Evolutionary conservation across 2,888 invertebrate species (phyloP).

Genomic region (Campopleginae sp.): DNA sequence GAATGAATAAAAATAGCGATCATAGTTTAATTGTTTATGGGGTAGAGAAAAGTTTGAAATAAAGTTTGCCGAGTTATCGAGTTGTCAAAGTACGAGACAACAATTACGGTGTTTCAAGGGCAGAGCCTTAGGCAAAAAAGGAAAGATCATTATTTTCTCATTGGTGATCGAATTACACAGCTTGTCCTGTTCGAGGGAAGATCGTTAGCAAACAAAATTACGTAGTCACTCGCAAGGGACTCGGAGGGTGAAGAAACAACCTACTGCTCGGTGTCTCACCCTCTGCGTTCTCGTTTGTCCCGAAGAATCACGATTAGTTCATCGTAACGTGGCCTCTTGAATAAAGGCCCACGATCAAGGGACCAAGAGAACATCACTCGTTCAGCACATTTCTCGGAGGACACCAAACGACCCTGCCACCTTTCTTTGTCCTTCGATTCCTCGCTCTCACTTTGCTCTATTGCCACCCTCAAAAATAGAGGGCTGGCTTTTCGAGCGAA

Average conservation of each 20-base stretch:
- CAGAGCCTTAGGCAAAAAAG: background rate
- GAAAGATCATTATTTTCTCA: conserved; percentile 48
- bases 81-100: conserved; percentile 16
- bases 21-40: background rate
- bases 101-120: conserved; percentile 6
- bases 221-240: conserved; percentile 54
- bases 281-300: conserved; percentile 38
- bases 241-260: conserved; percentile 27
- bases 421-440: conserved; percentile 8
- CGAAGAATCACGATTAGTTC: conserved; percentile 57
- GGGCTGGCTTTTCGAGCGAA: conserved; percentile 8
- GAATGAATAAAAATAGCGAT: too few species aligned
- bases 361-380: conserved; percentile 14
- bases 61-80: conserved; percentile 7
- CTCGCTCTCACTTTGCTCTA: background rate
- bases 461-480: background rate
- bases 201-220: conserved; percentile 63
- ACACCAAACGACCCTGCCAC: conserved; percentile 24
- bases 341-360: conserved; percentile 19
- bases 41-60: background rate
- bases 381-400: conserved; percentile 41
- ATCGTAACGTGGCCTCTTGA: conserved; percentile 22
- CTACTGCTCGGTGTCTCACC: conserved; percentile 5
- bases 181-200: conserved; percentile 29
- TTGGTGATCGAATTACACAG: conserved; percentile 52